phyloP scores from a whole-genome alignment of 2,888 invertebrate species.

The Rutpela maculata region DNA sequence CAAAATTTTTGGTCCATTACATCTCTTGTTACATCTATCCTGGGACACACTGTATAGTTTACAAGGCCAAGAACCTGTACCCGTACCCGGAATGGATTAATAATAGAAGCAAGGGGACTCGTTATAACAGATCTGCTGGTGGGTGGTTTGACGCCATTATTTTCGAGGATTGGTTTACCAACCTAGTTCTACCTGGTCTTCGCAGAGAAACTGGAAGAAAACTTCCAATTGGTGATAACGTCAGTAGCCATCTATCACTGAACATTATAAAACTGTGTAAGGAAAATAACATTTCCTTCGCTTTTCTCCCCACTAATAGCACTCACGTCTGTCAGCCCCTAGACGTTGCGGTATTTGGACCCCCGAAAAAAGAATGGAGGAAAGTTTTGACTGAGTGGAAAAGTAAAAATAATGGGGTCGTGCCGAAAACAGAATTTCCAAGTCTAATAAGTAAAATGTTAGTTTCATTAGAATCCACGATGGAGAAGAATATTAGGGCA shows the following conservation, averaged over 20 bases:
- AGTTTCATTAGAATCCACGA: too few species aligned
- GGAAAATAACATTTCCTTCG: neutral
- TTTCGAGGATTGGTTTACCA: neutral
- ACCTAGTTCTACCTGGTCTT: neutral
- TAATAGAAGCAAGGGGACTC: neutral
- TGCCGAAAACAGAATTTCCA: neutral
- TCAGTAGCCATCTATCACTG: neutral
- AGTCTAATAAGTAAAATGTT: too few species aligned
- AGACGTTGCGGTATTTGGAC: neutral
- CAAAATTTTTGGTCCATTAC: too few species aligned
- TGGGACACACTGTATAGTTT: too few species aligned
- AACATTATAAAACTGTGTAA: neutral
- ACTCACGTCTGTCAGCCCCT: neutral
- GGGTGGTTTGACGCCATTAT: conserved; percentile 38
- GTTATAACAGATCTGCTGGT: neutral
- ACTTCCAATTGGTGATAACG: neutral
- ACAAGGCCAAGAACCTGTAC: neutral
- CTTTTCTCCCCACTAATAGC: neutral
- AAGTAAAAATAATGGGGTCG: neutral
- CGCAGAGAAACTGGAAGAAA: neutral
- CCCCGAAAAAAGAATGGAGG: neutral
- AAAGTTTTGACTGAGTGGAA: neutral
- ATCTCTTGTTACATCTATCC: too few species aligned
- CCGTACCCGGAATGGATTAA: conserved; percentile 28
- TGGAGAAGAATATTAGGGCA: too few species aligned